phyloP scores from a whole-genome alignment of 2,797 vertebrate species.

The Enteromius mattozi region DNA sequence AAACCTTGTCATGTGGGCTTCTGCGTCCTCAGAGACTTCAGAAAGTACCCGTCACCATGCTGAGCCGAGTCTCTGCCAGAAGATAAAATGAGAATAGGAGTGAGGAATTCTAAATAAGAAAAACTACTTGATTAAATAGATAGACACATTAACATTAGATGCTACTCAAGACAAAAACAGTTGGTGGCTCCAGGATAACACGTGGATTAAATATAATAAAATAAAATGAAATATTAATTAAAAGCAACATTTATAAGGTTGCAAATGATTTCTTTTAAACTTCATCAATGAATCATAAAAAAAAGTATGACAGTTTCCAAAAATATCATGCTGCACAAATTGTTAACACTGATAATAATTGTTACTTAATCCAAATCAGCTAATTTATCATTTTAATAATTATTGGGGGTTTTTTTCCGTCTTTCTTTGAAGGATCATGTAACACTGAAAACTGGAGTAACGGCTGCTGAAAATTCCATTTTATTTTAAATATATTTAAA shows the following conservation, averaged over 20 bases:
- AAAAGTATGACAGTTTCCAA: background rate
- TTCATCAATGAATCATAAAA: background rate
- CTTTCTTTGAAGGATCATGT: background rate
- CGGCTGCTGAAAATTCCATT: background rate
- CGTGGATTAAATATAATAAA: background rate
- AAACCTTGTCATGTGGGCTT: background rate
- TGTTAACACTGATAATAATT: background rate
- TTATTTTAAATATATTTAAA: background rate
- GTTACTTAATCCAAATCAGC: background rate
- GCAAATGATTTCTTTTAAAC: background rate
- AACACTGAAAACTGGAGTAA: background rate
- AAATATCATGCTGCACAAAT: background rate
- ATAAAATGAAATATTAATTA: background rate
- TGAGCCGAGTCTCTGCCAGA: background rate
- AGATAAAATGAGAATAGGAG: slow-evolving; percentile 2
- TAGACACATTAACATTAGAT: background rate
- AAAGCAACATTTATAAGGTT: background rate
- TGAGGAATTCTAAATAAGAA: background rate
- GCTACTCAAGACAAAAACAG: background rate
- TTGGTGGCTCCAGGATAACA: background rate
- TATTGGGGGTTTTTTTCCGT: background rate
- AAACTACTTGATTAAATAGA: background rate
- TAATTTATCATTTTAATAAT: background rate
- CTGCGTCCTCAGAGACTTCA: background rate
- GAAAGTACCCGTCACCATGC: background rate